Conservation (phyloP, 2,113 vertebrate genomes). For the Atrichornis clamosus region DNA sequence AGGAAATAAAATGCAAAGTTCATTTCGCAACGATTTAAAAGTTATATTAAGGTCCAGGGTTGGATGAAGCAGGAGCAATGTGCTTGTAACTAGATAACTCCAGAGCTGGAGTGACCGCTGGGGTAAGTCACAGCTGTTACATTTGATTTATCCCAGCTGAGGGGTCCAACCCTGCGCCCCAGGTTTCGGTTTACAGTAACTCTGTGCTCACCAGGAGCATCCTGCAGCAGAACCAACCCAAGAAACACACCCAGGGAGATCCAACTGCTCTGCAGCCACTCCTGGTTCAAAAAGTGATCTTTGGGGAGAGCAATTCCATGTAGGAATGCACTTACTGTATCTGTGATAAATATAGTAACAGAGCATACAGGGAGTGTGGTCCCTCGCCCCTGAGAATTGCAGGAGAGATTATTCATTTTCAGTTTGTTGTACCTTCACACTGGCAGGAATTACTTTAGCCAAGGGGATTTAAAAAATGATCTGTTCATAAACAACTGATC, state of each 20-base stretch:
- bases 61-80: background rate
- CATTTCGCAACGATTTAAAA: slow-evolving; percentile 1
- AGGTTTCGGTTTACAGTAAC: background rate
- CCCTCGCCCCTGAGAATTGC: background rate
- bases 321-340: slow-evolving; percentile 29
- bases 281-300: background rate
- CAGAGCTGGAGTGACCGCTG: background rate
- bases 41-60: slow-evolving; percentile 44
- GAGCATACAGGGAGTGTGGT: background rate
- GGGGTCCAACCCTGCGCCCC: background rate
- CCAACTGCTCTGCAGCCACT: background rate
- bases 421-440: slow-evolving; percentile 35
- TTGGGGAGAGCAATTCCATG: slow-evolving; percentile 1
- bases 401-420: slow-evolving; percentile 52
- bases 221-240: background rate
- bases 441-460: slow-evolving; percentile 55
- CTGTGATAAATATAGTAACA: slow-evolving; percentile 60
- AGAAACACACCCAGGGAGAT: background rate
- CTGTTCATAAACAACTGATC: slow-evolving; percentile 31
- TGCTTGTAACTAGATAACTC: slow-evolving; percentile 54
- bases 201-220: background rate
- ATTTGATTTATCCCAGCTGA: slow-evolving; percentile 28
- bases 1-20: slow-evolving; percentile 39
- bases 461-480: slow-evolving; percentile 59
- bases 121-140: slow-evolving; percentile 34